Evolutionary conservation across 2,888 invertebrate species (phyloP), one percentile per base, ranked within the genome.

Genomic region (Oligia latruncula): DNA sequence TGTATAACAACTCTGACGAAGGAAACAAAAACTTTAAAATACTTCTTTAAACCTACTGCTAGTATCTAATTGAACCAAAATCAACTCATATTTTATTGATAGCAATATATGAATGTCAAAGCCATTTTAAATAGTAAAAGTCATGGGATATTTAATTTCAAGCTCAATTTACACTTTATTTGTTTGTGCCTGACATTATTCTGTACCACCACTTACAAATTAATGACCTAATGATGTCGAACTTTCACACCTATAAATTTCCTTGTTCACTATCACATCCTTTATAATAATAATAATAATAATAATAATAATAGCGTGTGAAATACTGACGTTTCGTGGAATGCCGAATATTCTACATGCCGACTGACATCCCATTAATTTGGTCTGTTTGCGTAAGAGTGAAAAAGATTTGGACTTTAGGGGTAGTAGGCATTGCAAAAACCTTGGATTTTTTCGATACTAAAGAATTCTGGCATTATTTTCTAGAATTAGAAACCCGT

Each of bases 291-390:
- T n/a, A n/a, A n/a, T n/a, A n/a, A n/a, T n/a, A n/a, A n/a, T n/a
- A n/a, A n/a, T n/a, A n/a, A n/a, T n/a, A n/a, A n/a, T n/a, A n/a
- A 82, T 66, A 73, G 49, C 72, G 77, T 73, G 71, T 64, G 49
- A 4, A 49, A 71, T 65, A 40, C 68, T 65, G 55, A 67, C 29
- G 43, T 11, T 85, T 75, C 55, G 65, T 49, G 49, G 68, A 85
- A 77, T 65, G 13, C 55, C 60, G 15, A 73, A 76, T 77, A 76
- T 76, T 71, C 11, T 58, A 60, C 67, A 64, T 62, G 43, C n/a
- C 52, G 11, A 52, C 62, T 80, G 64, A 80, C 65, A 73, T 17
- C 20, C 52, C 52, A 43, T 70, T 73, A 40, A 66, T 60, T 67
- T 46, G n/a, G 17, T 13, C 8, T 62, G 66, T 85, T 67, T 80